phyloP scores from a whole-genome alignment of 2,797 vertebrate species.

The Amphiprion clarkii region DNA sequence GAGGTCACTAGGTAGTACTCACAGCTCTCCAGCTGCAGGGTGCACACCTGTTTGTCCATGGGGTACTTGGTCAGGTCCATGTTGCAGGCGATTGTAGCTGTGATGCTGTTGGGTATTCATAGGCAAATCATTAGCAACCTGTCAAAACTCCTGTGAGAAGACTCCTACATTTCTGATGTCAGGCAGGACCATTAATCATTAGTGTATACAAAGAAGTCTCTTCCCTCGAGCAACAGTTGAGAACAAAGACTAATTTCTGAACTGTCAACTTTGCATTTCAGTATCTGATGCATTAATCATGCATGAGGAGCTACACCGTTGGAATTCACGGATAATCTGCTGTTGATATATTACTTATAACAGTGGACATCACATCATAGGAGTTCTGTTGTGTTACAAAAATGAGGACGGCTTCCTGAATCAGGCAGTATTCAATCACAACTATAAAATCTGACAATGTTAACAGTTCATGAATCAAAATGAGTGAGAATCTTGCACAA shows the following conservation, averaged over 20 bases:
- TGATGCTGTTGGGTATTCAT: constrained; percentile 84
- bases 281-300: constrained; percentile 16
- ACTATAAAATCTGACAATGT: neutral
- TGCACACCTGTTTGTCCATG: constrained; percentile 95
- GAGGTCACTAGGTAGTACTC: constrained; percentile 79
- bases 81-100: constrained; percentile 92
- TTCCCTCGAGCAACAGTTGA: neutral
- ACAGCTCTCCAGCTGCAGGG: constrained; percentile 96
- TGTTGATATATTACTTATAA: neutral
- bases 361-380: neutral
- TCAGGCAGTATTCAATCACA: neutral
- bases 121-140: constrained; percentile 19
- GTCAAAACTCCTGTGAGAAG: neutral
- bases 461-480: constrained; percentile 4
- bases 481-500: neutral
- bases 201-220: neutral
- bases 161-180: constrained; percentile 6
- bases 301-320: neutral
- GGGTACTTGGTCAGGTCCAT: constrained; percentile 96
- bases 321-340: neutral
- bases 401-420: constrained; percentile 8
- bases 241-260: constrained; percentile 20
- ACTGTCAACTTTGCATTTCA: neutral
- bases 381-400: neutral
- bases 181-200: constrained; percentile 4